Evolutionary conservation across 2,113 vertebrate species (phyloP).

Genomic region (Miniopterus natalensis): DNA sequence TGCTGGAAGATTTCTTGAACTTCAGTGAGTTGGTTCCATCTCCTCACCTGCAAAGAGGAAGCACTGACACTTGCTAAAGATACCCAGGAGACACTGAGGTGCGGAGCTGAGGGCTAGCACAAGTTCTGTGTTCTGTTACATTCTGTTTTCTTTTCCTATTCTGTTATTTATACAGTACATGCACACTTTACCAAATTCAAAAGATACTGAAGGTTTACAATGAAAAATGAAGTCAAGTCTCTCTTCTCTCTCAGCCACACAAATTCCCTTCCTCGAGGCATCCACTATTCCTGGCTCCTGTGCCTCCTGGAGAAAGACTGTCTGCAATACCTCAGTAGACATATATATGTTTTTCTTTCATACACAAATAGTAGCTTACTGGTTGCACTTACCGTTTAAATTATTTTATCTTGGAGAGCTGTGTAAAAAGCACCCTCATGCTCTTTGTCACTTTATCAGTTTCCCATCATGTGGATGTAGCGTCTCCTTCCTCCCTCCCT

Average conservation of each 20-base stretch:
- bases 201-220: not conserved
- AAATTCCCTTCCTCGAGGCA: not conserved
- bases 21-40: not conserved
- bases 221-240: not conserved
- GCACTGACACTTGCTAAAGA: not conserved
- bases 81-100: not conserved
- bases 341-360: not conserved
- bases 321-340: not conserved
- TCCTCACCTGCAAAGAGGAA: not conserved
- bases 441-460: not conserved
- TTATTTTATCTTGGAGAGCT: not conserved
- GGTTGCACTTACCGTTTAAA: not conserved
- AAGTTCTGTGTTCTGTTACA: not conserved
- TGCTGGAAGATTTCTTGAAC: not conserved
- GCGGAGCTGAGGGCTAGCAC: too few species aligned
- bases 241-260: not conserved
- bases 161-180: not conserved
- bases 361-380: not conserved
- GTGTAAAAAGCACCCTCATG: not conserved
- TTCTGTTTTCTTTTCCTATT: constrained; percentile 16
- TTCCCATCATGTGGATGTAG: not conserved
- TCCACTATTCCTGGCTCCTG: not conserved
- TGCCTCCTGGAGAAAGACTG: not conserved
- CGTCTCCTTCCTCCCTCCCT: too few species aligned
- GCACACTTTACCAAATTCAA: not conserved